Percentiles rank a stretch among this genome's conserved stretches.
phyloP scores from a whole-genome alignment of 2,888 invertebrate genomes.

The Drosophila suboccidentalis region DNA sequence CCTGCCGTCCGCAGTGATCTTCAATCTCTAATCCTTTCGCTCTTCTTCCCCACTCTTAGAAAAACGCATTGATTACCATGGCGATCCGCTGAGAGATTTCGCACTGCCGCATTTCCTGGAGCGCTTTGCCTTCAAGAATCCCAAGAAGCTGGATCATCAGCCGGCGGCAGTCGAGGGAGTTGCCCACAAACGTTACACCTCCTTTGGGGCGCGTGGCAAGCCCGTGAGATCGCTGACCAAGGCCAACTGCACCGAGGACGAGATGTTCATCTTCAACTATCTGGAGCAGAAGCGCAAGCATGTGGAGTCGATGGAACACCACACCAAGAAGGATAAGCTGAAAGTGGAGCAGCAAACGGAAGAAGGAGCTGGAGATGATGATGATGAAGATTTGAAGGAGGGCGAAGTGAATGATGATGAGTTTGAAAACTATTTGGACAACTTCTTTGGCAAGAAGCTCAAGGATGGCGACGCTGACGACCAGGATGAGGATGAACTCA shows the following conservation, averaged over 20 bases:
- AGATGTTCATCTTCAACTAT: constrained; percentile 88
- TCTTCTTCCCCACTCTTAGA: constrained; percentile 85
- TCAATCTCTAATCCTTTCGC: background rate
- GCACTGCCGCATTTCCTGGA: constrained; percentile 96
- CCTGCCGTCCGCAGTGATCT: no score
- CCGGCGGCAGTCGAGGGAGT: constrained; percentile 85
- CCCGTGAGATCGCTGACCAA: constrained; percentile 91
- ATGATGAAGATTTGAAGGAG: constrained; percentile 87
- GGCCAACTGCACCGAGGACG: constrained; percentile 94
- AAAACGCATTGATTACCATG: constrained; percentile 92
- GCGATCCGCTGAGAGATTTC: constrained; percentile 97
- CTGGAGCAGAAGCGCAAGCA: constrained; percentile 87
- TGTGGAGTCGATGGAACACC: constrained; percentile 47
- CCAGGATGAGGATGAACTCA: constrained; percentile 87
- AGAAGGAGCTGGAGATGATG: constrained; percentile 86
- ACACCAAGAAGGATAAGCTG: constrained; percentile 71
- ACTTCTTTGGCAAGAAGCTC: constrained; percentile 85
- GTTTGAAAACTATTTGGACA: constrained; percentile 86
- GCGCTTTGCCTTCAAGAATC: constrained; percentile 98
- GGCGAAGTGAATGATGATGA: constrained; percentile 90
- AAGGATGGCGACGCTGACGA: constrained; percentile 87
- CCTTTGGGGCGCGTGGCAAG: constrained; percentile 90
- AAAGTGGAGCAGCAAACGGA: constrained; percentile 82
- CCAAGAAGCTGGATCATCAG: constrained; percentile 88
- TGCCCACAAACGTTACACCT: constrained; percentile 88